Percentiles rank a stretch among this genome's conserved stretches.
phyloP scores from a whole-genome alignment of 2,113 vertebrate species.

The Eublepharis macularius region DNA sequence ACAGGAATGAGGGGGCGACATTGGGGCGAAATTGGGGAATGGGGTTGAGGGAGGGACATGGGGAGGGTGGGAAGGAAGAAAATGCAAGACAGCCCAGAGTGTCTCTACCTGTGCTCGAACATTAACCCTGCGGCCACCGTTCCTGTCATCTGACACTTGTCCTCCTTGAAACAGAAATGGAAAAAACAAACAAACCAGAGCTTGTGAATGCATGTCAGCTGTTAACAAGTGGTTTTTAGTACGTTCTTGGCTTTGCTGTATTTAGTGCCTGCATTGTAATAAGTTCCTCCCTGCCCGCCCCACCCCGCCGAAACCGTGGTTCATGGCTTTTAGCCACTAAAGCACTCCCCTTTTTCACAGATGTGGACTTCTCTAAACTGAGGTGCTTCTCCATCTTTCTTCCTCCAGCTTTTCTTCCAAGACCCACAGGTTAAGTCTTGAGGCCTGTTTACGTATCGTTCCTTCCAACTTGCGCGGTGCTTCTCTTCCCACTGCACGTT shows the following conservation, averaged over 20 bases:
- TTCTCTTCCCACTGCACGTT: constrained; percentile 77
- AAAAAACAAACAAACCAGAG: constrained; percentile 70
- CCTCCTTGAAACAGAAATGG: constrained; percentile 77
- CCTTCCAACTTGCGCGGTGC: constrained; percentile 65
- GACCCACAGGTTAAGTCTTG: constrained; percentile 58
- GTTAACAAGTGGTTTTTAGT: constrained; percentile 88
- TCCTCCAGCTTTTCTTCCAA: constrained; percentile 64
- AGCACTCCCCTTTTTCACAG: constrained; percentile 39
- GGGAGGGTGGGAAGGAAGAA: constrained; percentile 42
- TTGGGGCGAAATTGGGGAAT: not conserved
- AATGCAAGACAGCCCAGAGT: constrained; percentile 67
- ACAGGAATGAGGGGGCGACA: constrained; percentile 88
- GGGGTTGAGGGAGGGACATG: constrained; percentile 46
- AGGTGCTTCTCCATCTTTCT: constrained; percentile 65
- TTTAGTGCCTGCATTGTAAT: constrained; percentile 84
- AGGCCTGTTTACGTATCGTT: constrained; percentile 47
- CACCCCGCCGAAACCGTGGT: constrained; percentile 35
- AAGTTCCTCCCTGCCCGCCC: constrained; percentile 63
- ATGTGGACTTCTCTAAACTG: constrained; percentile 50
- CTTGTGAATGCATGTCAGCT: constrained; percentile 93
- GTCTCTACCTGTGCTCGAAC: constrained; percentile 70
- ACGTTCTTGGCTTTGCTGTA: constrained; percentile 87
- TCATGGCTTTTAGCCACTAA: constrained; percentile 45
- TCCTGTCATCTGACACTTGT: constrained; percentile 79
- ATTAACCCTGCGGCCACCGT: constrained; percentile 77